Conservation (phyloP, 2,888 invertebrate genomes). For the Microctonus aethiopoides region DNA sequence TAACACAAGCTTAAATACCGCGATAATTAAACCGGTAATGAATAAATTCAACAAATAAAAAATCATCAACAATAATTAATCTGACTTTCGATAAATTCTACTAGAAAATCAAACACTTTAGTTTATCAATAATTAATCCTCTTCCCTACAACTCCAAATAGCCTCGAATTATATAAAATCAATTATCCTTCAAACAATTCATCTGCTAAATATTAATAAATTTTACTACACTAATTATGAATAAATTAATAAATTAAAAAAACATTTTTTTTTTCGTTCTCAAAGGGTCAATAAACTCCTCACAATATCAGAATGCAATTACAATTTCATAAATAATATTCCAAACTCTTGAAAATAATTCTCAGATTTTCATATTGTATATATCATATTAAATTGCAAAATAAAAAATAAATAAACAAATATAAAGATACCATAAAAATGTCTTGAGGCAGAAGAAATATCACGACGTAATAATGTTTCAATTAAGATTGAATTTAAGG, state of each 20-base stretch:
- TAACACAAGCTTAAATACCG: no score
- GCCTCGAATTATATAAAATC: no score
- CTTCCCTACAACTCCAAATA: no score
- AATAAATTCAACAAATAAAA: no score
- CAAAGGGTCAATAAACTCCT: neutral
- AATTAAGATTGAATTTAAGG: conserved; percentile 17
- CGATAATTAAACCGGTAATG: no score
- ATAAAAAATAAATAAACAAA: neutral
- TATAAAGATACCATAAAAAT: neutral
- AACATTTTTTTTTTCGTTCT: neutral
- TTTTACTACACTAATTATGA: no score
- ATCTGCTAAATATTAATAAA: neutral
- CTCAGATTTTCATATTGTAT: neutral
- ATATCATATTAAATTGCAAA: neutral
- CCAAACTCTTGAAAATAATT: neutral
- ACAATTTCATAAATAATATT: neutral
- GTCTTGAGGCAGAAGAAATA: neutral
- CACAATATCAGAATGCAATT: neutral
- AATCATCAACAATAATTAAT: no score
- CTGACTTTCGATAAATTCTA: no score
- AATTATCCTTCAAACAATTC: no score
- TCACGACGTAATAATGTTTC: conserved; percentile 13
- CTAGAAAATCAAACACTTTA: no score
- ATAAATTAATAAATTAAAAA: no score
- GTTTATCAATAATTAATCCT: no score